Percentiles rank a stretch among this genome's conserved stretches.
phyloP scores from a whole-genome alignment of 1,140 invertebrate species.

The Drosophila elegans region DNA sequence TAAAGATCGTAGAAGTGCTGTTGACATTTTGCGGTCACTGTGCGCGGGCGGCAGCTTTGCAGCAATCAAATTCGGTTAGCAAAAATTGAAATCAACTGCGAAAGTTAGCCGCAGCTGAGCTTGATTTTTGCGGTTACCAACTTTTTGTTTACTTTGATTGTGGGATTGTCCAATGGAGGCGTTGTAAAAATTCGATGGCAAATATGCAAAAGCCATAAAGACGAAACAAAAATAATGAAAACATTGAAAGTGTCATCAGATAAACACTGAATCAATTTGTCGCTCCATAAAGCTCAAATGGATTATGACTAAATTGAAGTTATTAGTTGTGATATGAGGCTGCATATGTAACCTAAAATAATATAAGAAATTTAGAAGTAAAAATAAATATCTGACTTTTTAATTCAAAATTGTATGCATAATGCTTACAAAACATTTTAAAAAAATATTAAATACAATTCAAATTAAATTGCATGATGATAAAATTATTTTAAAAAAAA shows the following conservation, averaged over 20 bases:
- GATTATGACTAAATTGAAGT: constrained; percentile 12
- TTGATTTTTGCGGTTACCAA: constrained; percentile 34
- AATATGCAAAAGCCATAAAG: background rate
- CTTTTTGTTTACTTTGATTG: constrained; percentile 48
- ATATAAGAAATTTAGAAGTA: background rate
- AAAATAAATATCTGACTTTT: too few species aligned
- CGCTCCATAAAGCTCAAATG: constrained; percentile 16
- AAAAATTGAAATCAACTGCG: constrained; percentile 47
- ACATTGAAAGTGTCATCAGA: constrained; percentile 15
- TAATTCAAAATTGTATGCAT: too few species aligned
- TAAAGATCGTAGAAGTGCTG: constrained; percentile 13
- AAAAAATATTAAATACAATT: too few species aligned
- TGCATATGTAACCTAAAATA: background rate
- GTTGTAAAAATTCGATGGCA: constrained; percentile 14
- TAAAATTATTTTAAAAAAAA: too few species aligned
- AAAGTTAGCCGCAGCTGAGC: constrained; percentile 62
- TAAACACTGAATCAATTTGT: constrained; percentile 16
- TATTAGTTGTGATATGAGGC: background rate
- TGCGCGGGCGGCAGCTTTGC: constrained; percentile 34
- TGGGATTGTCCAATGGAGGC: constrained; percentile 1
- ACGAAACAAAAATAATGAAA: constrained; percentile 6
- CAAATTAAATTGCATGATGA: too few species aligned
- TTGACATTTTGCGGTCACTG: constrained; percentile 47
- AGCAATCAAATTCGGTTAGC: constrained; percentile 43
- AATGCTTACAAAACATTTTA: too few species aligned